Base-by-base conservation (phyloP, 2,888 invertebrate genomes). In the Drosophila greeni region DNA sequence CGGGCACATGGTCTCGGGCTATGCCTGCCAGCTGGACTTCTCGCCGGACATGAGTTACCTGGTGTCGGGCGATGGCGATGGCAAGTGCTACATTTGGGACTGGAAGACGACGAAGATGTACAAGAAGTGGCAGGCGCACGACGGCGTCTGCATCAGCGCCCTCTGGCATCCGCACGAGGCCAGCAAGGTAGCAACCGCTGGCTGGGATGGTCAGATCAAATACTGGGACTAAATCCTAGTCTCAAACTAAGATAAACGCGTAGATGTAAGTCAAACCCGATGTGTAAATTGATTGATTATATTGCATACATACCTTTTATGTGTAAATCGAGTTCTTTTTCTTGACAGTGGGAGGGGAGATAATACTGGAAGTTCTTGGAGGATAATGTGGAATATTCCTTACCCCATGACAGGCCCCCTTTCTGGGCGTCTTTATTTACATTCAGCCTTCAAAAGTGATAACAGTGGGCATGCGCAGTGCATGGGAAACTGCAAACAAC, bases 81-180 rank as follows among this genome's bases (percentile, higher is more conserved):
- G 99, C 11, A 98, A 98, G 89, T 94, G 97, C 83, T 99, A 97
- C 89, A 93, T 99, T 43, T 99, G 99, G 99, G 99, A 99, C 87
- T 99, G 99, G 99, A 99, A 99, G 88, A 97, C 98, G 0, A 99
- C 99, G 71, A 98, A 98, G 90, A 91, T 99, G 69, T 97, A 96
- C 89, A 97, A 96, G 88, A 98, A 98, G 87, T 99, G 99, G 96
- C 98, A 99, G 89, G 99, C 99, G 0, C 99, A 99, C 87, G 98
- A 99, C 77, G 96, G 96, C 66, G 98, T 99, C 16, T 99, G 99
- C 87, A 98, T 98, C 69, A 92, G 94, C 16, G 93, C 94, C 0
- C 90, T 99, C 16, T 99, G 99, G 99, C 99, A 99, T 90, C 99
- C 99, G 0, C 99, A 99, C 86, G 99, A 99, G 88, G 95, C 98